A percentile compares a stretch with the other conserved stretches of the same genome.
Conservation (phyloP, 2,113 vertebrate genomes). For the Apteryx mantelli region DNA sequence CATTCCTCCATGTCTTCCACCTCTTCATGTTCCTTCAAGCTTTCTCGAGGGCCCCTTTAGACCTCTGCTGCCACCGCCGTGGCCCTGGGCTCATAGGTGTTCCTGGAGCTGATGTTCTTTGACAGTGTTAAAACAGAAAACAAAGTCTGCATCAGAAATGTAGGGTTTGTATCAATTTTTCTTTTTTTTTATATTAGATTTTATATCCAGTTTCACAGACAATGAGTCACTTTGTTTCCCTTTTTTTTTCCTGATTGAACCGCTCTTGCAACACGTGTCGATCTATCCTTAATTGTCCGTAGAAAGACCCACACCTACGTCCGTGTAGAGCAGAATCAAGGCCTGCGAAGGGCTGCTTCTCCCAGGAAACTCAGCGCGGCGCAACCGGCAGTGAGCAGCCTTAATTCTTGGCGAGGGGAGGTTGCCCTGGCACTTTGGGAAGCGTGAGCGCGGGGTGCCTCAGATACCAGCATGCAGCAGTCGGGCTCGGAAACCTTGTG, state of each 20-base stretch:
- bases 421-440: too few relatives aligned
- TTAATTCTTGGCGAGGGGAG: too few relatives aligned
- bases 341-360: not conserved
- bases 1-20: accelerated
- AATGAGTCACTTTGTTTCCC: not conserved
- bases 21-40: accelerated
- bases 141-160: not conserved
- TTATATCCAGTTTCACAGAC: not conserved
- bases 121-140: not conserved
- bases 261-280: accelerated
- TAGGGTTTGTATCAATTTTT: not conserved
- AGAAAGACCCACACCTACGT: not conserved
- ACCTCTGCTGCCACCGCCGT: not conserved
- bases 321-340: not conserved
- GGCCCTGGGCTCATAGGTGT: not conserved
- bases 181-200: not conserved
- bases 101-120: not conserved
- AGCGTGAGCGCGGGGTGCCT: too few relatives aligned
- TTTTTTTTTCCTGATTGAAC: not conserved
- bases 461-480: too few relatives aligned
- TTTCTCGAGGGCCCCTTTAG: not conserved
- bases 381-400: too few relatives aligned
- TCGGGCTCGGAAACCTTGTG: not conserved
- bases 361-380: not conserved
- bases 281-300: accelerated